phyloP scores from a whole-genome alignment of 37 sponge, comb jelly and placozoan genomes.

The Amphimedon queenslandica region DNA sequence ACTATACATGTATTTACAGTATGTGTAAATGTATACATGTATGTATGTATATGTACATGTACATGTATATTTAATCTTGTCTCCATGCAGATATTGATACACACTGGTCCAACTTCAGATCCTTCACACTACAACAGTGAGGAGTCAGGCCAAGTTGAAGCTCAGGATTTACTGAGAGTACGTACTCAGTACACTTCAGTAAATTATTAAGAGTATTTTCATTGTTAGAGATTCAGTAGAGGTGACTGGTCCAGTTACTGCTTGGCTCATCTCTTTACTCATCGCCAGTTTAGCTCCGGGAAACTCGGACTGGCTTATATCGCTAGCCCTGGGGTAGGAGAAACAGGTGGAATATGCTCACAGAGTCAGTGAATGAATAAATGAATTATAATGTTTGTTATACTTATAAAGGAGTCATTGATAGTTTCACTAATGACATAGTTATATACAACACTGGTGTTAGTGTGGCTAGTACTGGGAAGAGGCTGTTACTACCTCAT shows the following conservation, averaged over 20 bases:
- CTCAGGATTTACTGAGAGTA: background rate
- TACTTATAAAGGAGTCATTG: background rate
- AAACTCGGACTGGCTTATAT: conserved; percentile 71
- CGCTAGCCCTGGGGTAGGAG: conserved; percentile 36
- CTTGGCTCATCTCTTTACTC: conserved; percentile 70
- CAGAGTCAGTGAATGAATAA: conserved; percentile 17
- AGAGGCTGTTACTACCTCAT: background rate
- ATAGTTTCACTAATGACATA: background rate
- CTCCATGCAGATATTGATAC: conserved; percentile 23
- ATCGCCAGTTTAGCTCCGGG: conserved; percentile 36
- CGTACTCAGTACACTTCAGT: too few relatives aligned
- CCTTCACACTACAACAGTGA: background rate
- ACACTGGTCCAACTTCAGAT: conserved; percentile 1
- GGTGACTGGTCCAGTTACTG: conserved; percentile 50
- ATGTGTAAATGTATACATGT: background rate
- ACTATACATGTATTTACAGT: background rate
- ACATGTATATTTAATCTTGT: conserved; percentile 19
- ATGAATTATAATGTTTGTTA: background rate
- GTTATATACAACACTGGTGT: conserved; percentile 59
- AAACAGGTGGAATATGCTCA: conserved; percentile 70
- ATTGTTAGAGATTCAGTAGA: conserved; percentile 13
- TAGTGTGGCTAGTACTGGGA: conserved; percentile 23
- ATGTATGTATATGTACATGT: conserved; percentile 6
- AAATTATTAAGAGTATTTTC: too few relatives aligned
- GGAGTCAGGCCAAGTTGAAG: background rate